Evolutionary conservation across 2,797 vertebrate genomes (phyloP).

Genomic region (Triplophysa yarkandensis): DNA sequence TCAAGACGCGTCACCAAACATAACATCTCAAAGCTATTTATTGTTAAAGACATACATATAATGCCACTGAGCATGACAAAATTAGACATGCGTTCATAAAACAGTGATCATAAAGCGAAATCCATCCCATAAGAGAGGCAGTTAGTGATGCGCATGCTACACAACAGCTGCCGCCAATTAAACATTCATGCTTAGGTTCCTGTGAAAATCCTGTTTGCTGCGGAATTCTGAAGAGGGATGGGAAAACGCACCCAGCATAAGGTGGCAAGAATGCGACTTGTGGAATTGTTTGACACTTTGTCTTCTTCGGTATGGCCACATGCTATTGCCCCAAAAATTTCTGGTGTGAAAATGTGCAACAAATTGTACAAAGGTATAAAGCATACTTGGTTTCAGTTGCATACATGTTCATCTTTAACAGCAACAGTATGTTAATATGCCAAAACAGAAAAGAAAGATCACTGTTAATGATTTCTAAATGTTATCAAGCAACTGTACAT

Average conservation of each 20-base stretch:
- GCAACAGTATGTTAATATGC: constrained; percentile 1
- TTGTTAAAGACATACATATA: constrained; percentile 12
- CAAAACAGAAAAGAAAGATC: background rate
- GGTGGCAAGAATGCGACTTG: constrained; percentile 47
- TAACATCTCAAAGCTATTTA: background rate
- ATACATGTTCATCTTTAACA: background rate
- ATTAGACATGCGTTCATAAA: constrained; percentile 30
- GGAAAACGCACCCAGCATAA: constrained; percentile 40
- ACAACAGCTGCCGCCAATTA: constrained; percentile 83
- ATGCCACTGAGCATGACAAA: constrained; percentile 54
- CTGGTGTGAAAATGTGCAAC: constrained; percentile 13
- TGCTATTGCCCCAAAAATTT: constrained; percentile 40
- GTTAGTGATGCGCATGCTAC: constrained; percentile 52
- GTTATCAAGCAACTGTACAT: background rate
- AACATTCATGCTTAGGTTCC: constrained; percentile 86
- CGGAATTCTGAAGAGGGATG: constrained; percentile 66
- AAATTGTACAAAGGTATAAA: too few relatives aligned
- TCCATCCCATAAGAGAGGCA: constrained; percentile 44
- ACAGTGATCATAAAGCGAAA: constrained; percentile 37
- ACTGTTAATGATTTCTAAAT: background rate
- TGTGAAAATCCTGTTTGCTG: constrained; percentile 81
- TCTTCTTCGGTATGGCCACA: constrained; percentile 30
- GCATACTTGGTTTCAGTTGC: background rate
- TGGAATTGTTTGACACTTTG: constrained; percentile 48
- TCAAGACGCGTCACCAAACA: background rate